A percentile compares a stretch with the other conserved stretches of the same genome.
phyloP scores from a whole-genome alignment of 2,888 invertebrate genomes.

The Zhuqinia jingwanae region DNA sequence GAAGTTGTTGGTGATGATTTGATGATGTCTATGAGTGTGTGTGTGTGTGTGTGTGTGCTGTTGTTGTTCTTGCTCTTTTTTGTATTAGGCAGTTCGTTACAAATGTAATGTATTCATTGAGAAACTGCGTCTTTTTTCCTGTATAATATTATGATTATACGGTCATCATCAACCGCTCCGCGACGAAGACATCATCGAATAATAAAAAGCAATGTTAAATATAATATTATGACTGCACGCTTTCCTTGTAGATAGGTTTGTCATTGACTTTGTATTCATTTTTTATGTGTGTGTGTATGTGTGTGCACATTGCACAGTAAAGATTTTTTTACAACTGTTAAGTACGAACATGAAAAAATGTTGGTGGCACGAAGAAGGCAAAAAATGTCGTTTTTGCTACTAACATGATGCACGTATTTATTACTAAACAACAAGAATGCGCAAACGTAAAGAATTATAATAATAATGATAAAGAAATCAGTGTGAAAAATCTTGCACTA shows the following conservation, averaged over 20 bases:
- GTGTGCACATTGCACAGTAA: not conserved
- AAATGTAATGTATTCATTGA: constrained; percentile 42
- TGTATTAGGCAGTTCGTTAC: constrained; percentile 22
- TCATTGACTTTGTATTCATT: constrained; percentile 23
- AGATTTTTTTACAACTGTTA: constrained; percentile 29
- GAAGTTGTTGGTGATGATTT: constrained; percentile 3
- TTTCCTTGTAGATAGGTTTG: constrained; percentile 12
- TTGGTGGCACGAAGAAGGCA: not conserved
- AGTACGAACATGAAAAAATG: not conserved
- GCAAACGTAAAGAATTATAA: not conserved
- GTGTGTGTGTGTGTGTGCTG: no score
- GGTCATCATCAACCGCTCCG: constrained; percentile 30
- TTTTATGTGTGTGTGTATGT: constrained; percentile 5
- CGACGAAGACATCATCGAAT: constrained; percentile 25
- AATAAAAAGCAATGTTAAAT: constrained; percentile 38
- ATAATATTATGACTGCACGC: constrained; percentile 17
- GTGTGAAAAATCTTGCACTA: constrained; percentile 7
- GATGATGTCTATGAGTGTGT: no score
- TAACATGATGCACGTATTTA: not conserved
- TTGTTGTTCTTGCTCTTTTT: constrained; percentile 15
- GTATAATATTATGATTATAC: constrained; percentile 58
- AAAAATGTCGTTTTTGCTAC: not conserved
- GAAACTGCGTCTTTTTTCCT: constrained; percentile 16
- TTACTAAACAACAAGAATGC: not conserved
- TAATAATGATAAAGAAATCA: constrained; percentile 20